Conservation (phyloP, 2,797 vertebrate genomes). For the Hydrocynus forskahlii region DNA sequence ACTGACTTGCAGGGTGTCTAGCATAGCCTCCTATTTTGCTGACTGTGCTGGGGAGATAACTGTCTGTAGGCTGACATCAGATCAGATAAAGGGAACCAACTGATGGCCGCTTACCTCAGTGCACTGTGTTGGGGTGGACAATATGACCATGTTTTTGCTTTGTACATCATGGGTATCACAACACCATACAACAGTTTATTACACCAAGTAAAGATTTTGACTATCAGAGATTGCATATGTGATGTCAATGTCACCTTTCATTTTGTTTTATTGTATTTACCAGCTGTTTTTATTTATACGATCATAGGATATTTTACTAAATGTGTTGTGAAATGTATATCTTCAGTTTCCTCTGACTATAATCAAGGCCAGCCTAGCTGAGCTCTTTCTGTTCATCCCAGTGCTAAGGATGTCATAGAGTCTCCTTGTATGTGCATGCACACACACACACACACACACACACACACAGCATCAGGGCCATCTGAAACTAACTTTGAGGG, state of each 20-base stretch:
- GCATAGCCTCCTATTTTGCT: background rate
- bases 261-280: too few species aligned
- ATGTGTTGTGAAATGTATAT: background rate
- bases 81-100: slow-evolving; percentile 39
- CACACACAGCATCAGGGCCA: slow-evolving; percentile 31
- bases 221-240: too few species aligned
- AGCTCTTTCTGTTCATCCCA: slow-evolving; percentile 26
- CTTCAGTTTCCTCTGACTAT: background rate
- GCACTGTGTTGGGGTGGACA: background rate
- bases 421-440: background rate
- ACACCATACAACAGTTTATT: too few species aligned
- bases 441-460: background rate
- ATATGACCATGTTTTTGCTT: background rate
- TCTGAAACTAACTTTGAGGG: slow-evolving; percentile 55
- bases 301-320: background rate
- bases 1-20: background rate
- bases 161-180: too few species aligned
- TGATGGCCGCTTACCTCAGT: background rate
- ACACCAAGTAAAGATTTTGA: too few species aligned
- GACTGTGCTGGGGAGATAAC: slow-evolving; percentile 9
- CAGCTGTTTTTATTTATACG: too few species aligned
- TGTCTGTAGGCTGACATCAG: background rate
- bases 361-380: slow-evolving; percentile 24
- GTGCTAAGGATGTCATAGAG: slow-evolving; percentile 41
- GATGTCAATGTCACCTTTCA: too few species aligned